Percentiles rank a stretch among this genome's conserved stretches.
These are phyloP conservation scores for Luidia sarsii DNA, from an alignment of 53 echinoderm and acorn worm species.

Conservation along the genomic window DNA sequence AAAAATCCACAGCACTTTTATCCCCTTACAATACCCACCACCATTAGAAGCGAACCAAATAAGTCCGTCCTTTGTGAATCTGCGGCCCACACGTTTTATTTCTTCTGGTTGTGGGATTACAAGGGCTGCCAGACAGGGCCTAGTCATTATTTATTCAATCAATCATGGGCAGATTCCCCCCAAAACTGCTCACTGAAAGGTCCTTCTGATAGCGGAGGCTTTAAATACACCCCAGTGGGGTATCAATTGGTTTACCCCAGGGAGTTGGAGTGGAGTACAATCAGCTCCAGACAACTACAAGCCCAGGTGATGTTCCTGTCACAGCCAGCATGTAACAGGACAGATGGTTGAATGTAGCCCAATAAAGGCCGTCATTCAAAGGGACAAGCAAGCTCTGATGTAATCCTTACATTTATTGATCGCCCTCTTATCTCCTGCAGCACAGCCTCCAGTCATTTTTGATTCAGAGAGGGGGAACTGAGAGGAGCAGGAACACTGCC, in stretches of 20 bases:
- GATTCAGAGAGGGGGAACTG: slow-evolving; percentile 3
- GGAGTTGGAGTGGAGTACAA: too few relatives aligned
- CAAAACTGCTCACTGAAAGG: not conserved
- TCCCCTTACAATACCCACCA: too few relatives aligned
- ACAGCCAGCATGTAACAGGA: not conserved
- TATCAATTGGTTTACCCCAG: too few relatives aligned
- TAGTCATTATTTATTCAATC: slow-evolving; percentile 44
- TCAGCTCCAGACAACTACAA: not conserved
- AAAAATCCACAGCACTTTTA: too few relatives aligned
- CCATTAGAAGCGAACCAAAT: too few relatives aligned
- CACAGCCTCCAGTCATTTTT: slow-evolving; percentile 1
- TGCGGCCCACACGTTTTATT: too few relatives aligned
- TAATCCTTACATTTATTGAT: slow-evolving; percentile 40
- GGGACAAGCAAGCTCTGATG: slow-evolving; percentile 2
- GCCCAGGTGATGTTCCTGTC: slow-evolving; percentile 1
- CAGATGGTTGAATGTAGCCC: slow-evolving; percentile 19
- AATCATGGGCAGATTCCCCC: slow-evolving; percentile 13
- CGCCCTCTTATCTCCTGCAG: slow-evolving; percentile 13
- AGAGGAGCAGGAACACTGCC: not conserved
- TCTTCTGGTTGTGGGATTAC: too few relatives aligned
- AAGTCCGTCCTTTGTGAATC: too few relatives aligned
- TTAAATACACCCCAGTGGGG: too few relatives aligned
- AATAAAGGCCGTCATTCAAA: slow-evolving; percentile 25
- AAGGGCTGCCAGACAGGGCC: too few relatives aligned
- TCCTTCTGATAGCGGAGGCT: not conserved